Evolutionary conservation across 2,113 vertebrate genomes (phyloP).

Genomic region (Acanthisitta chloris): DNA sequence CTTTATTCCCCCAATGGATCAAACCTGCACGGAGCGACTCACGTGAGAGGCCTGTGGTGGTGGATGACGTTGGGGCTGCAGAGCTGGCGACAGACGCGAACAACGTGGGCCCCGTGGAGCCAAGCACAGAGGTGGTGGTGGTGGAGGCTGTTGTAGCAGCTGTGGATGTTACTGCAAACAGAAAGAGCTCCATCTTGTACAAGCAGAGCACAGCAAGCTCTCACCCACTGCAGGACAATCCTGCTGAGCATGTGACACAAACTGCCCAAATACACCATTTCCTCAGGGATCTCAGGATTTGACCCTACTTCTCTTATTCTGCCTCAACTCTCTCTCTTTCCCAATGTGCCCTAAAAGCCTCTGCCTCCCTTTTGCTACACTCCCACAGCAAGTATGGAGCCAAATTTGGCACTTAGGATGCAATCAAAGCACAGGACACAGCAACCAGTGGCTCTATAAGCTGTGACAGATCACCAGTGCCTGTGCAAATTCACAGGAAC

Average conservation of each 20-base stretch:
- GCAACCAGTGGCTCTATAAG: not conserved
- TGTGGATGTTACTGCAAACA: not conserved
- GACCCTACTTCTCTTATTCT: not conserved
- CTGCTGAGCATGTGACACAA: not conserved
- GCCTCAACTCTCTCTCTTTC: too few relatives aligned
- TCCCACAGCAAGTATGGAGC: not conserved
- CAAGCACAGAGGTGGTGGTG: slow-evolving; percentile 34
- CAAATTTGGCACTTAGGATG: not conserved
- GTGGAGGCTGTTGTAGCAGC: slow-evolving; percentile 62
- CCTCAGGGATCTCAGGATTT: not conserved
- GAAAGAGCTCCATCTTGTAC: not conserved
- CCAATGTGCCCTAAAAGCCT: too few relatives aligned
- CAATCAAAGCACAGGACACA: not conserved
- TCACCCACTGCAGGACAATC: not conserved
- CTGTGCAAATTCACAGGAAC: not conserved
- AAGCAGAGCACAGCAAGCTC: not conserved
- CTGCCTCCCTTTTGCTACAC: not conserved
- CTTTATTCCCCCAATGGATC: not conserved
- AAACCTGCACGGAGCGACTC: not conserved
- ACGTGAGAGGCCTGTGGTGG: slow-evolving; percentile 69
- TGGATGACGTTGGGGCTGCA: slow-evolving; percentile 31
- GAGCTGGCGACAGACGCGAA: slow-evolving; percentile 60
- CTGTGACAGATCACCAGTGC: not conserved
- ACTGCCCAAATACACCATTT: accelerated
- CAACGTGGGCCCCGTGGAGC: slow-evolving; percentile 43